phyloP scores from a whole-genome alignment of 1,140 invertebrate species.

The Orius insidiosus region DNA sequence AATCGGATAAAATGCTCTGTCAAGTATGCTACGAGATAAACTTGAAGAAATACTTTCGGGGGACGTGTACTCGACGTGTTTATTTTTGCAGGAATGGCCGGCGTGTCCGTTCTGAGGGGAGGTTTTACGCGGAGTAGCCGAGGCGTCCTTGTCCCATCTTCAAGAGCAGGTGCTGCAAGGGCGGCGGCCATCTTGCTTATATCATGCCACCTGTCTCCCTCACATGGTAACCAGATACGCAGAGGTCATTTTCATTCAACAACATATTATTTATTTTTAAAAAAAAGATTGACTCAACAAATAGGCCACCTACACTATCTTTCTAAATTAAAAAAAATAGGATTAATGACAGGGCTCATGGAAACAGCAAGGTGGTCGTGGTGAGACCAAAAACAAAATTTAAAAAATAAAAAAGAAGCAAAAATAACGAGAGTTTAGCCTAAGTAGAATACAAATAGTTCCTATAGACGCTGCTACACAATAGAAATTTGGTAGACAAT shows the following conservation, averaged over 20 bases:
- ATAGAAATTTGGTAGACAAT: too few species aligned
- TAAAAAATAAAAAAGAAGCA: too few species aligned
- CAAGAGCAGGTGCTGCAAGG: constrained; percentile 72
- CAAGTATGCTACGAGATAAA: neutral
- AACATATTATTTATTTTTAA: too few species aligned
- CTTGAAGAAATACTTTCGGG: too few species aligned
- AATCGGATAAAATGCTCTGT: too few species aligned
- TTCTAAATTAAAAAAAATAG: constrained; percentile 6
- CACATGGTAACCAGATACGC: constrained; percentile 26
- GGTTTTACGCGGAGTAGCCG: constrained; percentile 33
- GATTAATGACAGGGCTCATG: constrained; percentile 12
- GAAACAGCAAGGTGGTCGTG: constrained; percentile 16
- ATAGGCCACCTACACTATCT: constrained; percentile 1
- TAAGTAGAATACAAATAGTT: too few species aligned
- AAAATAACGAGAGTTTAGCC: too few species aligned
- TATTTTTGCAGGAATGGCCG: constrained; percentile 11
- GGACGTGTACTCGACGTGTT: constrained; percentile 2
- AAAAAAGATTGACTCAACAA: too few species aligned
- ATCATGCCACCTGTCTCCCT: constrained; percentile 52
- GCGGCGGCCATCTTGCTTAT: constrained; percentile 78
- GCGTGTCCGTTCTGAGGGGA: constrained; percentile 17
- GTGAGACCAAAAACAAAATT: constrained; percentile 9
- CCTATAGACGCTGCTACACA: too few species aligned
- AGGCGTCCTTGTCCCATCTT: constrained; percentile 47
- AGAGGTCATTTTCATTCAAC: constrained; percentile 33